Conservation (phyloP, 2,113 vertebrate genomes). For the Dasyurus viverrinus region DNA sequence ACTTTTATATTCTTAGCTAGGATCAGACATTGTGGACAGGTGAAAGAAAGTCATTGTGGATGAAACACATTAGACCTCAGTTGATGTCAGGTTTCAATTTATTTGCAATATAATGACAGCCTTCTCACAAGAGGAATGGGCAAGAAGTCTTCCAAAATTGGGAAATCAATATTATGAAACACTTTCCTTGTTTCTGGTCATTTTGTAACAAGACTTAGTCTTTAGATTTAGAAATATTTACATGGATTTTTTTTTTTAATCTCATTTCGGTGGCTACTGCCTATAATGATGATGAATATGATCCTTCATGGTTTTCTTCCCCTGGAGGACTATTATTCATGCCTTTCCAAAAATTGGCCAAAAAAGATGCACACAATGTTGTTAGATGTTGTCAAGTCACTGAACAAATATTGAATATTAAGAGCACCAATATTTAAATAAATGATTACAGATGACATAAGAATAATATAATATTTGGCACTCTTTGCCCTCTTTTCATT, state of each 20-base stretch:
- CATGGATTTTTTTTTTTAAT: background rate
- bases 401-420: background rate
- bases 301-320: background rate
- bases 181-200: background rate
- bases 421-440: background rate
- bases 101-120: conserved; percentile 43
- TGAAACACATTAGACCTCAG: conserved; percentile 48
- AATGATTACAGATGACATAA: background rate
- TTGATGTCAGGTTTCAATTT: conserved; percentile 41
- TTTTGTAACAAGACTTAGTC: conserved; percentile 46
- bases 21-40: conserved; percentile 41
- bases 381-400: background rate
- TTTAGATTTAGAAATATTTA: conserved; percentile 27
- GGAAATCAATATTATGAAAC: conserved; percentile 39
- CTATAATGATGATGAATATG: background rate
- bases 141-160: conserved; percentile 49
- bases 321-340: background rate
- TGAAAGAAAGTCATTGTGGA: conserved; percentile 15
- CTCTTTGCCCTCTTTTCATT: background rate
- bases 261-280: background rate
- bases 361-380: background rate
- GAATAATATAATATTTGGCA: background rate
- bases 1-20: conserved; percentile 38
- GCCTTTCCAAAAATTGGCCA: background rate
- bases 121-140: conserved; percentile 47